Percentiles rank a stretch among this genome's conserved stretches.
Evolutionary conservation across 1,140 invertebrate genomes (phyloP).

Genomic region (Latrodectus geometricus): DNA sequence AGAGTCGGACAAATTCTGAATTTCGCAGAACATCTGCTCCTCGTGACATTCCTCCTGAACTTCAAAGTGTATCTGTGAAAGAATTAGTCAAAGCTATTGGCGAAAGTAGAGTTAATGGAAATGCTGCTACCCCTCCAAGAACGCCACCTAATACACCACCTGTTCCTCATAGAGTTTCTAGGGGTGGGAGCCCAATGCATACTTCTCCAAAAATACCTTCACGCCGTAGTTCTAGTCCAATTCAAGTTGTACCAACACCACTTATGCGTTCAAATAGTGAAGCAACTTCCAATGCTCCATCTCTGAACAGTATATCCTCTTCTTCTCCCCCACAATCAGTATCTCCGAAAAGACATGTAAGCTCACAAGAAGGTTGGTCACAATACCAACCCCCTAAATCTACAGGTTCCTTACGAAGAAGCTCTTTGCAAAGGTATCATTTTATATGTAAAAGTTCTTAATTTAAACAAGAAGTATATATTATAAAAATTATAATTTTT

Average conservation of each 20-base stretch:
- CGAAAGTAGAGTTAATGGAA: constrained; percentile 82
- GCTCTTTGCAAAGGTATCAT: constrained; percentile 55
- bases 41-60: constrained; percentile 74
- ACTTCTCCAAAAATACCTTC: constrained; percentile 60
- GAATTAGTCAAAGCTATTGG: constrained; percentile 84
- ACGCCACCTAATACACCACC: constrained; percentile 75
- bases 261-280: constrained; percentile 49
- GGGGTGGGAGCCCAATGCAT: constrained; percentile 76
- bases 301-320: constrained; percentile 12
- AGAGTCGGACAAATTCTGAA: constrained; percentile 66
- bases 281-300: background rate
- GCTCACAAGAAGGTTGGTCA: constrained; percentile 31
- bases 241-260: constrained; percentile 20
- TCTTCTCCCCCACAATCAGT: constrained; percentile 11
- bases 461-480: background rate
- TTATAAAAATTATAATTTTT: background rate
- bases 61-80: constrained; percentile 81
- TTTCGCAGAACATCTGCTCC: constrained; percentile 60
- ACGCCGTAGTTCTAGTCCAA: constrained; percentile 59
- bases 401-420: constrained; percentile 52
- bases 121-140: constrained; percentile 77
- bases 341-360: constrained; percentile 39
- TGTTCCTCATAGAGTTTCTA: constrained; percentile 69
- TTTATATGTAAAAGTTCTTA: background rate
- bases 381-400: constrained; percentile 57